Percentiles rank a stretch among this genome's conserved stretches.
These are phyloP conservation scores for Monodelphis domestica DNA, from an alignment of 2,797 vertebrate species.

Conservation along the genomic window DNA sequence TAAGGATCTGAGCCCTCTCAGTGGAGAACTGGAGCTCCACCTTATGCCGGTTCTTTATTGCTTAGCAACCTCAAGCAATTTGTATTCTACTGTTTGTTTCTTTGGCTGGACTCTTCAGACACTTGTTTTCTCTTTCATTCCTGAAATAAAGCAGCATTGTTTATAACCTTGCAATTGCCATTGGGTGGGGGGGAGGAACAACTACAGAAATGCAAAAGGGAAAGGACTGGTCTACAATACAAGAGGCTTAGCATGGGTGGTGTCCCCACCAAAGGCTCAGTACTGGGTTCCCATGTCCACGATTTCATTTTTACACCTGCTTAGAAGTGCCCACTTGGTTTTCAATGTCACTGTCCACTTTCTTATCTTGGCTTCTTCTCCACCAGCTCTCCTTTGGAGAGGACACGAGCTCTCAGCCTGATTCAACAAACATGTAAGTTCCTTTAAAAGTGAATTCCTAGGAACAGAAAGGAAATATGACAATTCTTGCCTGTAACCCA, in stretches of 20 bases:
- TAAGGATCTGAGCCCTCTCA: slow-evolving; percentile 11
- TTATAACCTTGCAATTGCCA: slow-evolving; percentile 4
- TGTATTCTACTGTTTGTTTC: background rate
- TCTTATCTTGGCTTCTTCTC: background rate
- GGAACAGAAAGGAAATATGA: background rate
- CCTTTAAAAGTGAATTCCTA: background rate
- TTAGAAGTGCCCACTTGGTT: background rate
- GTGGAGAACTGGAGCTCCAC: background rate
- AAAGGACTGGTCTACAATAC: background rate
- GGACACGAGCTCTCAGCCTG: background rate
- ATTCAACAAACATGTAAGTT: background rate
- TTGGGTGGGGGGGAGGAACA: slow-evolving; percentile 27
- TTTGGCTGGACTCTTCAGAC: slow-evolving; percentile 30
- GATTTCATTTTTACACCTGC: background rate
- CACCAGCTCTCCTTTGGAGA: background rate
- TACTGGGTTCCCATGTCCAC: background rate
- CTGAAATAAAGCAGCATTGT: slow-evolving; percentile 39
- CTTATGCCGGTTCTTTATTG: background rate
- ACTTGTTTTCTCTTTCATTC: background rate
- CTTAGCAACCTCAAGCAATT: slow-evolving; percentile 32
- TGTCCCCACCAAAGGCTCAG: background rate
- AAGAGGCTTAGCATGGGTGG: background rate
- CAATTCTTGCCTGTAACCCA: background rate
- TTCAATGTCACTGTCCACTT: background rate
- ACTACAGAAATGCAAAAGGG: background rate